Base-by-base conservation (phyloP, 2,888 invertebrate species). In the Serripes groenlandicus region DNA sequence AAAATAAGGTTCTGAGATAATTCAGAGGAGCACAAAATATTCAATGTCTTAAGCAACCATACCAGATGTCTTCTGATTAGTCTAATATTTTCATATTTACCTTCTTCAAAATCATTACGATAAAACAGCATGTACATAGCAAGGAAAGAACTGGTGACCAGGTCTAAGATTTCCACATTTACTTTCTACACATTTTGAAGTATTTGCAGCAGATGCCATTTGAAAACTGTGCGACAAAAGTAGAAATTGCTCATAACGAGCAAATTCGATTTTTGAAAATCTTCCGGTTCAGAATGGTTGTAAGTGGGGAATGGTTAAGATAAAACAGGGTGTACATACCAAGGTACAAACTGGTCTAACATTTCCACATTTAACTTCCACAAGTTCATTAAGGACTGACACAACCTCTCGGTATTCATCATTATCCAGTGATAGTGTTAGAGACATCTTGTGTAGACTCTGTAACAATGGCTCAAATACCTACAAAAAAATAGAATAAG, bases 341-440 rank as follows among this genome's bases (percentile, higher is more conserved):
- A 95, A 81, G 80, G 93, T 93, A 91, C 97, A 97, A 78, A 98
- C 96, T 0, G 98, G 98, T 3, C 98, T 96, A 18, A 81, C 84
- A 84, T 90, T 92, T 62, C 91, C 88, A 83, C 96, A 96, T 81
- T 97, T 96, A 80, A 98, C 96, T 89, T 97, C 97, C 91, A 97
- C 97, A 85, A 99, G 95, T 90, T 98, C 97, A 58, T 97, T 96
- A 78, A 99, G 95, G 72, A 97, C 96, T n/a, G 90, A 83, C 23
- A 94, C 95, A 18, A 97, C 97, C 86, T 96, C 95, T 68, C 96
- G 95, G 92, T 96, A 96, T 66, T 96, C 96, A 89, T 96, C 97
- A 7, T 96, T 96, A 85, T 97, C 96, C 85, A 97, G 96, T 85
- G 97, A 96, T 1, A 97, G 96, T 74, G 96, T 96, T 73, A 96